Conservation (phyloP, 2,113 vertebrate species). For the Chiloscyllium plagiosum region DNA sequence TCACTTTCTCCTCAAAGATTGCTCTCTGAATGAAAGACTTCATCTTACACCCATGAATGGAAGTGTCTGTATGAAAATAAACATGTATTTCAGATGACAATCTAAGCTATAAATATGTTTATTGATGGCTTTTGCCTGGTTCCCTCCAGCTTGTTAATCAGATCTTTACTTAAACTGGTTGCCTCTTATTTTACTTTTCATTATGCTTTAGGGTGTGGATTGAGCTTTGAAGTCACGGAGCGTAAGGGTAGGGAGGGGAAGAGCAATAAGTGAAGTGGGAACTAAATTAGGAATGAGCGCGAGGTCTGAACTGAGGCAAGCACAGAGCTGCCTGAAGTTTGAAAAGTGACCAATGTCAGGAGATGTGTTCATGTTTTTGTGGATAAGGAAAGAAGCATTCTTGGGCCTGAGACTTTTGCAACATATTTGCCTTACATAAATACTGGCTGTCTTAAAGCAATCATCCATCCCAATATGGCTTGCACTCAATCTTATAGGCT, state of each 20-base stretch:
- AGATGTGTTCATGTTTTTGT: neutral
- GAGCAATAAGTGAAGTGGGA: neutral
- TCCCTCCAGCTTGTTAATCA: neutral
- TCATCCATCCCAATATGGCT: neutral
- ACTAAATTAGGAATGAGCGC: neutral
- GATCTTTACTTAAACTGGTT: neutral
- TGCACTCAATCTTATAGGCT: neutral
- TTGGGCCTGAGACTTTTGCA: neutral
- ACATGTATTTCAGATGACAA: neutral
- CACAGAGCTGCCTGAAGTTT: neutral
- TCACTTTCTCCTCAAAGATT: too few relatives aligned
- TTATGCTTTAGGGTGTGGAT: neutral
- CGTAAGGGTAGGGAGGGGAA: neutral
- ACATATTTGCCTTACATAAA: neutral
- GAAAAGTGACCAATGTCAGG: neutral
- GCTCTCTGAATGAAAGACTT: neutral
- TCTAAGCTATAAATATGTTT: neutral
- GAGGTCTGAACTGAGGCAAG: neutral
- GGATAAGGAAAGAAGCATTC: neutral
- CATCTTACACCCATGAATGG: neutral
- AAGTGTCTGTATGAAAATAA: neutral
- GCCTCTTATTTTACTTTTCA: neutral
- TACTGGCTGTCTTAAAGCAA: neutral
- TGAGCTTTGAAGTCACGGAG: neutral
- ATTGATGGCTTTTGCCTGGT: neutral